phyloP scores from a whole-genome alignment of 1,140 invertebrate genomes.

The Theocolax elegans region DNA sequence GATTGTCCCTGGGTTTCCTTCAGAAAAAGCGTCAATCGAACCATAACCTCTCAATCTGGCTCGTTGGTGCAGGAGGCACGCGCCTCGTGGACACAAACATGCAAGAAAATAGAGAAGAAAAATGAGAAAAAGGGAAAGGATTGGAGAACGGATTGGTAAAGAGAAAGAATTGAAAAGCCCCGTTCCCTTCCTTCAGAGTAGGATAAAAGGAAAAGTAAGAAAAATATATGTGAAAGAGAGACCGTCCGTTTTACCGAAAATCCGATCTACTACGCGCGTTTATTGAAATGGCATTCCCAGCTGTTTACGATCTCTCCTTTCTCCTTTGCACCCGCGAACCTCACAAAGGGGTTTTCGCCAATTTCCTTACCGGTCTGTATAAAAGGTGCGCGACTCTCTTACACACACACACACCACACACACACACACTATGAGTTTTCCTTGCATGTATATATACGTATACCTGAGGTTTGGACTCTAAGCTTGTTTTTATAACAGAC shows the following conservation, averaged over 20 bases:
- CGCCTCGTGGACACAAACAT: too few relatives aligned
- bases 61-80: neutral
- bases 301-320: slow-evolving; percentile 47
- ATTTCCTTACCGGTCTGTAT: slow-evolving; percentile 40
- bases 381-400: too few relatives aligned
- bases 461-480: slow-evolving; percentile 7
- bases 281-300: slow-evolving; percentile 59
- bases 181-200: too few relatives aligned
- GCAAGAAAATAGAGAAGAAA: neutral
- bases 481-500: slow-evolving; percentile 34
- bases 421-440: too few relatives aligned
- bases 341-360: slow-evolving; percentile 49
- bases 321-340: neutral
- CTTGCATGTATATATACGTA: neutral
- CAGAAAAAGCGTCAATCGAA: too few relatives aligned
- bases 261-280: slow-evolving; percentile 36
- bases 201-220: slow-evolving; percentile 37
- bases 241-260: slow-evolving; percentile 30
- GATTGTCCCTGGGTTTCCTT: too few relatives aligned
- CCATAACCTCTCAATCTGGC: too few relatives aligned
- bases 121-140: neutral
- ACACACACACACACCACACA: too few relatives aligned
- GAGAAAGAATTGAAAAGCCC: slow-evolving; percentile 11
- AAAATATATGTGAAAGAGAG: neutral
- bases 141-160: neutral